Evolutionary conservation across 35 echinoderm and acorn worm species (phyloP).

Genomic region (Apostichopus japonicus): DNA sequence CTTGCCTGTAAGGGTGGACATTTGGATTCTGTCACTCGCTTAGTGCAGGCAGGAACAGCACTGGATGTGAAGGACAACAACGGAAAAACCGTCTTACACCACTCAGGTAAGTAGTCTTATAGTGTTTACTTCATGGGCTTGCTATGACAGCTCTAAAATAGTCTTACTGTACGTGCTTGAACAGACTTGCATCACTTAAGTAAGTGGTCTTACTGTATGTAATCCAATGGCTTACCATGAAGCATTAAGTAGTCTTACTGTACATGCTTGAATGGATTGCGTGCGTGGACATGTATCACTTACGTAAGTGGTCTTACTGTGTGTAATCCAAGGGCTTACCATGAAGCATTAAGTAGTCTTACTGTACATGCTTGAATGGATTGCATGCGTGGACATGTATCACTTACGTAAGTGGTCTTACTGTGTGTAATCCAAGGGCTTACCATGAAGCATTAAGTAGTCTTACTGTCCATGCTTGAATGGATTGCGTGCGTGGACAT

Average conservation of each 20-base stretch:
- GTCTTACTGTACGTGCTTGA: neutral
- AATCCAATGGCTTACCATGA: neutral
- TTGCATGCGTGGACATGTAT: constrained; percentile 6
- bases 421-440: neutral
- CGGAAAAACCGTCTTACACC: constrained; percentile 73
- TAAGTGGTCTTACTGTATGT: constrained; percentile 9
- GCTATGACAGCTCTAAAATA: neutral
- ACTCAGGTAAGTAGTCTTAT: constrained; percentile 56
- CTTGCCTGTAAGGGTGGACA: constrained; percentile 74
- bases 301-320: constrained; percentile 48
- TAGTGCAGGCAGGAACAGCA: constrained; percentile 69
- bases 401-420: constrained; percentile 55
- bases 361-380: no score
- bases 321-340: neutral
- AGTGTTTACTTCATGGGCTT: neutral
- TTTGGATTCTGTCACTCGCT: constrained; percentile 53
- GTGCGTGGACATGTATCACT: constrained; percentile 42
- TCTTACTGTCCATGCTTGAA: neutral
- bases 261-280: no score
- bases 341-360: neutral
- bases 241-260: neutral
- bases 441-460: neutral
- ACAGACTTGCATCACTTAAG: constrained; percentile 69
- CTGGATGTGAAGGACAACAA: constrained; percentile 66
- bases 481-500: no score